These are phyloP conservation scores for Psilopogon haemacephalus DNA, from an alignment of 2,113 vertebrate genomes.

Conservation along the genomic window DNA sequence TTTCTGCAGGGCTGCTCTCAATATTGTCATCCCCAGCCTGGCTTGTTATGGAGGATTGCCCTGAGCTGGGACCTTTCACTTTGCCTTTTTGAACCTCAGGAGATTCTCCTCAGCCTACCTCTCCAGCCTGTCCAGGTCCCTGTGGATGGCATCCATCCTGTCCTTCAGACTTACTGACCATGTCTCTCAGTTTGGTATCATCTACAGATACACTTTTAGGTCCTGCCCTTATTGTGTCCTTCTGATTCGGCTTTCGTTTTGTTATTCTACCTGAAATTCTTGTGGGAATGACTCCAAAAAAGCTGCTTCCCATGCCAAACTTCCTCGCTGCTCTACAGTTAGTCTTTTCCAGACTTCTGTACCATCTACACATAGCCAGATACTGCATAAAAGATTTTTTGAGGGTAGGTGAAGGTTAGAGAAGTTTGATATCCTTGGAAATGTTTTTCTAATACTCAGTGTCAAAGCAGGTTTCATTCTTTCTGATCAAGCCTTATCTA, in stretches of 20 bases:
- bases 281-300: slow-evolving; percentile 5
- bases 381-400: not conserved
- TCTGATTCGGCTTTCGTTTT: not conserved
- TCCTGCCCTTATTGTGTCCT: too few relatives aligned
- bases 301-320: not conserved
- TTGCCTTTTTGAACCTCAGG: too few relatives aligned
- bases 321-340: not conserved
- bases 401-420: not conserved
- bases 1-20: too few relatives aligned
- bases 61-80: too few relatives aligned
- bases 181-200: too few relatives aligned
- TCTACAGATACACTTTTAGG: too few relatives aligned
- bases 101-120: too few relatives aligned
- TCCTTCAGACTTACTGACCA: too few relatives aligned
- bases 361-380: not conserved
- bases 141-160: too few relatives aligned
- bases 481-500: not conserved
- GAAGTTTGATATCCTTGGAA: not conserved
- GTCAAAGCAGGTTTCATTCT: not conserved
- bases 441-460: not conserved
- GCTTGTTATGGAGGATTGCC: too few relatives aligned
- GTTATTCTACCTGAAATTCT: not conserved
- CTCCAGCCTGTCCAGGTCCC: too few relatives aligned
- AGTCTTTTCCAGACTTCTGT: not conserved
- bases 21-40: too few relatives aligned